Evolutionary conservation across 2,888 invertebrate species (phyloP), one percentile per base, ranked within the genome.

Genomic region (Cenopis cana): DNA sequence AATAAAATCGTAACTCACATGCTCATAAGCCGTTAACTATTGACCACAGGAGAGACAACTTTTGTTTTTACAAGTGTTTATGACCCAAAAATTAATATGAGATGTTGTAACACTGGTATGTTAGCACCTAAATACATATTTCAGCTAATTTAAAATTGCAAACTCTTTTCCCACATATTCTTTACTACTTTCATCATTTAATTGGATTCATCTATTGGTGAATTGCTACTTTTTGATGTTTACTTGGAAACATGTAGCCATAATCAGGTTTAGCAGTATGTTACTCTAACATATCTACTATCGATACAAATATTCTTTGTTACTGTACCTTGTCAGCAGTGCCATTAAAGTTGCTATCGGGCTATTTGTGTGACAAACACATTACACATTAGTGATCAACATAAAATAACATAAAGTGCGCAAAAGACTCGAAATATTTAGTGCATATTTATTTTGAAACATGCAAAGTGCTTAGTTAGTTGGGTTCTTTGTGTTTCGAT

Each of bases 291-390:
- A 81, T 78, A 78, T 81, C 85, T 88, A 87, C 79, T 77, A 84
- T 79, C 82, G 80, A 82, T 82, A 81, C 76, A 80, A 84, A 78
- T 77, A 83, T 82, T 83, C 77, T 65, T 78, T 83, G 82, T 88
- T 91, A 91, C 90, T 85, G 97, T 98, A 98, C 98, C 98, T 98
- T 96, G 97, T 96, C 90, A 98, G 95, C 89, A 98, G 96, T 95
- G 97, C 97, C 97, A 98, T 97, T 95, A 98, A 97, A 94, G 97
- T 97, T 96, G 97, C 98, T 96, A 98, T 96, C 94, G 98, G 97
- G 97, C 98, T 97, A 96, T 95, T 95, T 89, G 95, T 95, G 95
- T 95, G 95, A 94, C 94, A 95, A 95, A 96, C 94, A 95, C 93
- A 94, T 86, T 83, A 87, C 74, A 84, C 78, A 92, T 93, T 93